Conservation (phyloP, 2,113 vertebrate species). For the Nestor notabilis region DNA sequence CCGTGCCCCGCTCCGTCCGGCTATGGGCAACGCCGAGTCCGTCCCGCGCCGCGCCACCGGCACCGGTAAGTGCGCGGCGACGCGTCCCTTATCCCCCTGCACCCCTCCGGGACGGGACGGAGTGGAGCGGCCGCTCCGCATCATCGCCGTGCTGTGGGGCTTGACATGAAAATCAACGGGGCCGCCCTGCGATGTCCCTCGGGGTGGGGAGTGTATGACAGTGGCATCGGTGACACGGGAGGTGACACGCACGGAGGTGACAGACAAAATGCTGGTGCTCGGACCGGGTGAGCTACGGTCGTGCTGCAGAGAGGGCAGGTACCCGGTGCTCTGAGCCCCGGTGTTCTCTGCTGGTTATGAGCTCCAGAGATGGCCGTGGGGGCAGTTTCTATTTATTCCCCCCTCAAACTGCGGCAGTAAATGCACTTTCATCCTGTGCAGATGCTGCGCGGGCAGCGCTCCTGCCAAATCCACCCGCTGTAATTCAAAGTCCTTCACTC, state of each 20-base stretch:
- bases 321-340: fast-evolving
- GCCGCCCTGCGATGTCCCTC: fast-evolving
- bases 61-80: background rate
- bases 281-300: fast-evolving
- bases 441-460: background rate
- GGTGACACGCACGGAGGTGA: background rate
- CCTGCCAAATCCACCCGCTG: background rate
- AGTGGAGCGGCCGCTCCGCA: no score
- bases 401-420: fast-evolving
- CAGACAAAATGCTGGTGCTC: fast-evolving
- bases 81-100: no score
- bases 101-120: background rate
- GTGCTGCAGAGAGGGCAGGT: fast-evolving
- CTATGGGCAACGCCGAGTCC: slow-evolving; percentile 62
- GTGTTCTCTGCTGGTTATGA: fast-evolving
- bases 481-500: slow-evolving; percentile 36
- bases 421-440: background rate
- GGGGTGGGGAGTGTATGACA: background rate
- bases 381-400: fast-evolving
- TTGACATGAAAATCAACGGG: fast-evolving
- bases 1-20: background rate
- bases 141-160: background rate
- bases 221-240: fast-evolving
- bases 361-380: fast-evolving
- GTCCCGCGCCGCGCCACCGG: background rate